Evolutionary conservation across 2,888 invertebrate genomes (phyloP), one percentile per base, ranked within the genome.

Genomic region (Oscheius sp.): DNA sequence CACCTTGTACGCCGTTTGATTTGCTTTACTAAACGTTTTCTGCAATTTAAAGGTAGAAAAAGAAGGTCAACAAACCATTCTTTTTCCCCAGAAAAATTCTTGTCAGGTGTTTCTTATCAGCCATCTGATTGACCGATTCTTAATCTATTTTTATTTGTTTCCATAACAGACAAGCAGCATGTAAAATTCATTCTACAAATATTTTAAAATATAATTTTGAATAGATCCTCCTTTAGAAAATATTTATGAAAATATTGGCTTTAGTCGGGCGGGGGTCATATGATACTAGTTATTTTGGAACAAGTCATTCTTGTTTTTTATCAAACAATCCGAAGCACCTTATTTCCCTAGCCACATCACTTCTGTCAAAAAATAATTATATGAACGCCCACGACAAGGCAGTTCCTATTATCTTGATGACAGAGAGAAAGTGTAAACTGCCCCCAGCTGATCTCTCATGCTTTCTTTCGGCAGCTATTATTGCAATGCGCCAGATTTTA

Each of bases 81-180:
- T 52, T 55, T 55, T n/a, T 1, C 31, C 55, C 17, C 3, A 55
- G 55, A 55, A 55, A 55, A 55, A 34, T 20, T 34, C 37, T 34
- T 17, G 34, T 55, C 55, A 55, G 55, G 55, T 55, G 55, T 55
- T 55, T 55, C 15, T 55, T 55, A 55, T 55, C 55, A 55, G 15
- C 29, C 25, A 10, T 12, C 48, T 48, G 5, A 33, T 34, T 55
- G 55, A 55, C 55, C 37, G 55, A 15, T 55, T 33, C 34, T 34
- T 55, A 34, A 55, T 55, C 55, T 17, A 10, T 55, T 20, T 33
- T 55, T 15, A n/a, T n/a, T n/a, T n/a, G n/a, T n/a, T n/a, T n/a
- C n/a, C n/a, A n/a, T n/a, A n/a, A n/a, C n/a, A n/a, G n/a, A n/a
- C n/a, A n/a, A n/a, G n/a, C n/a, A n/a, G n/a, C n/a, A n/a, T n/a